Conservation (phyloP, 2,888 invertebrate genomes). For the Xylocampa areola region DNA sequence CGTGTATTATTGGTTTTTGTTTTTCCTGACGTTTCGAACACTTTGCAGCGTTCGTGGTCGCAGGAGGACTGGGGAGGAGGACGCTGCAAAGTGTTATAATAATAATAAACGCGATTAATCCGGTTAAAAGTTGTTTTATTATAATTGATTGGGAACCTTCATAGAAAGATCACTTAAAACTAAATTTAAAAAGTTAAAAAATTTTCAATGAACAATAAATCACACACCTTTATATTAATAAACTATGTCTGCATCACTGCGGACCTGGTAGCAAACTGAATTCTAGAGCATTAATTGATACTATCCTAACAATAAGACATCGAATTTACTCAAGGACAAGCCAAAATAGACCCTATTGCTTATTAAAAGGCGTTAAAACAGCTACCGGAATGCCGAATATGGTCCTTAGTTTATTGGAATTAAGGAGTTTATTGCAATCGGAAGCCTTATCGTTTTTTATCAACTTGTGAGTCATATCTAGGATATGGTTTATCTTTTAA, state of each 20-base stretch:
- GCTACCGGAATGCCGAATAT: conserved; percentile 14
- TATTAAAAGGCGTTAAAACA: background rate
- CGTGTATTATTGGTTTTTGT: too few relatives aligned
- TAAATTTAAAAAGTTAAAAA: too few relatives aligned
- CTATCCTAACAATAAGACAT: conserved; percentile 30
- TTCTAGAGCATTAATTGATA: conserved; percentile 41
- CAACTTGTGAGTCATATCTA: too few relatives aligned
- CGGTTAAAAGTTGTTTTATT: too few relatives aligned
- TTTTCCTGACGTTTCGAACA: too few relatives aligned
- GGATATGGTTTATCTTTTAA: conserved; percentile 4
- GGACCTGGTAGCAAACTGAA: conserved; percentile 65
- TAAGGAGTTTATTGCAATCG: background rate
- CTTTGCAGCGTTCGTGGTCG: too few relatives aligned
- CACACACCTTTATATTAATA: conserved; percentile 37
- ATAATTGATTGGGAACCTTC: too few relatives aligned
- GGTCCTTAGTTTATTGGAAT: background rate
- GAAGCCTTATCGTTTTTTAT: conserved; percentile 2
- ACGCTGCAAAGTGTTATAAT: too few relatives aligned
- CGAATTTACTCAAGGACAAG: conserved; percentile 9
- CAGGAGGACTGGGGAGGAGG: too few relatives aligned
- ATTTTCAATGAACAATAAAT: conserved; percentile 6
- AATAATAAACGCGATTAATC: too few relatives aligned
- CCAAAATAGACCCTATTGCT: conserved; percentile 41
- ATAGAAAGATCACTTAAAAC: too few relatives aligned
- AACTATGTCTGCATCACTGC: conserved; percentile 55